Percentiles rank a stretch among this genome's conserved stretches.
phyloP scores from a whole-genome alignment of 2,113 vertebrate species.

The Rhabdornis inornatus region DNA sequence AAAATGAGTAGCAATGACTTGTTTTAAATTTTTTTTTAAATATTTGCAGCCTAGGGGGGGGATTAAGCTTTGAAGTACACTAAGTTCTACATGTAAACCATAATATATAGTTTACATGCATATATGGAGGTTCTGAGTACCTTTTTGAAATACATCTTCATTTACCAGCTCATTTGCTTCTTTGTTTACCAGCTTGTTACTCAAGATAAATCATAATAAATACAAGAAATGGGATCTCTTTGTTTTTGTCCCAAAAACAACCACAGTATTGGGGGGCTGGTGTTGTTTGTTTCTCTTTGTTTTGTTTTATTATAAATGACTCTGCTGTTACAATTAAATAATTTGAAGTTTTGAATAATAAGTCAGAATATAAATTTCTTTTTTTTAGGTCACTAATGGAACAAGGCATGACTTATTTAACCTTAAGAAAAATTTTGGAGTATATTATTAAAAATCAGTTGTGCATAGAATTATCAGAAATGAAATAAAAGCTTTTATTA shows the following conservation, averaged over 20 bases:
- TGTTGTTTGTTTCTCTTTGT: background rate
- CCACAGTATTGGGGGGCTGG: fast-evolving
- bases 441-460: background rate
- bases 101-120: background rate
- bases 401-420: background rate
- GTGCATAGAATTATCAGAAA: background rate
- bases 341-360: background rate
- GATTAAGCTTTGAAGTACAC: background rate
- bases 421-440: background rate
- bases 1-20: background rate
- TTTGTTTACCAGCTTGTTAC: background rate
- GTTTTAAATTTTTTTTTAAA: background rate
- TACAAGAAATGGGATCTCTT: background rate
- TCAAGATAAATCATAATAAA: background rate
- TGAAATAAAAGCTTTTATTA: background rate
- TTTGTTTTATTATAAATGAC: background rate
- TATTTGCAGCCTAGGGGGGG: background rate
- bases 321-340: background rate
- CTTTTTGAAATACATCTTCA: background rate
- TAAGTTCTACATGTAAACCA: background rate
- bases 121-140: background rate
- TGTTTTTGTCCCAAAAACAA: background rate
- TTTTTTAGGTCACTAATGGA: background rate
- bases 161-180: background rate
- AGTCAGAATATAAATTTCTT: background rate